Evolutionary conservation across 2,797 vertebrate genomes (phyloP), one percentile per base, ranked within the genome.

Genomic region (Petrocephalus schoutedeni): DNA sequence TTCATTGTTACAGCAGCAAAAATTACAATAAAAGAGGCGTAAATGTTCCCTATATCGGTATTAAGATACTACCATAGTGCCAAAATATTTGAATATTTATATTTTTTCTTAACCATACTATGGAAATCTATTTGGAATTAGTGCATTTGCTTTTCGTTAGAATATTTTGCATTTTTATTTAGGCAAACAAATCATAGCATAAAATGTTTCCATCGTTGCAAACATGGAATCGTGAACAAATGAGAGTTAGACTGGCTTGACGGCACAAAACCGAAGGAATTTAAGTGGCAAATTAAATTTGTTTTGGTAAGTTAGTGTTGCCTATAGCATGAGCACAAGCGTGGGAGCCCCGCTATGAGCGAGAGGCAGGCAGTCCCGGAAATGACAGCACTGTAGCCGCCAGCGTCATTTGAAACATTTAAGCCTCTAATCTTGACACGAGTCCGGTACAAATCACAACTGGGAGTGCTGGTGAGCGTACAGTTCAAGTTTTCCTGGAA

Each of bases 401-500:
- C 86, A 86, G 87, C 86, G 89, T 58, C 6, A 84, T 32, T 7
- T 92, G 36, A 74, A 84, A 93, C 93, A 92, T 92, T 93, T 93
- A 93, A 92, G 91, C 90, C 92, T 92, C 93, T 94, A 67, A 77
- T 92, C 94, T 94, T 95, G 94, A 95, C 93, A 95, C 90, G 90
- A 93, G 93, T 94, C 93, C 59, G 77, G 94, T 95, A 95, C 96
- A 95, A 96, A 96, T 95, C 95, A 95, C 96, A 92, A 94, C 94
- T 95, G 93, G 93, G 93, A 94, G 67, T 87, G 91, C 90, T 91
- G 92, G 91, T 82, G 94, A 95, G 96, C 96, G 95, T 96, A 97
- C 97, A 97, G 96, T 94, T 96, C 94, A 97, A 95, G 95, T 97
- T 93, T 93, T 95, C 95, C 96, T 88, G 89, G 88, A 58, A 91